Evolutionary conservation across 2,888 invertebrate genomes (phyloP).

Genomic region (Rhorus exstirpatorius): DNA sequence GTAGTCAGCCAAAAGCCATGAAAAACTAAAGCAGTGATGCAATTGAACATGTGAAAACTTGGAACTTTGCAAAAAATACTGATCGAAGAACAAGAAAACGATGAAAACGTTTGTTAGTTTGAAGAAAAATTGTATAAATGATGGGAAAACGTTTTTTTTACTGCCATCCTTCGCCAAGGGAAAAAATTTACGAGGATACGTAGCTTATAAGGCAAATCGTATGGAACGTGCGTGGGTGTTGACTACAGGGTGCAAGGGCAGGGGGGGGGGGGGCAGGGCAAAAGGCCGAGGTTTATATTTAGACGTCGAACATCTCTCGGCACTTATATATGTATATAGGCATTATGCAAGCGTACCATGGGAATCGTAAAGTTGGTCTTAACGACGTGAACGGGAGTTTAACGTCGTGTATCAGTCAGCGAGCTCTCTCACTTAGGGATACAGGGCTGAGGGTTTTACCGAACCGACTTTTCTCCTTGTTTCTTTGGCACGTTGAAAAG

Average conservation of each 20-base stretch:
- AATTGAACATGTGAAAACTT: too few species aligned
- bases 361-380: constrained; percentile 74
- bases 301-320: constrained; percentile 67
- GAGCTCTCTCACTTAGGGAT: constrained; percentile 60
- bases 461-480: constrained; percentile 51
- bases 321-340: constrained; percentile 5
- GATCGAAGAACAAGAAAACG: too few species aligned
- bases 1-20: too few species aligned
- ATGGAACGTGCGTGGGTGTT: constrained; percentile 49
- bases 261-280: background rate
- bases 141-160: background rate
- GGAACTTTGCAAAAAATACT: too few species aligned
- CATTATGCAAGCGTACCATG: constrained; percentile 61
- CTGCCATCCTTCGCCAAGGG: constrained; percentile 14
- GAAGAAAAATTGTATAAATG: background rate
- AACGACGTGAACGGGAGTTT: constrained; percentile 77
- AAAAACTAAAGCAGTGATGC: too few species aligned
- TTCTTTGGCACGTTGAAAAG: constrained; percentile 29
- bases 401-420: constrained; percentile 74
- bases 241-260: constrained; percentile 20
- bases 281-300: constrained; percentile 73
- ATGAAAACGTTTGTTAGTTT: too few species aligned
- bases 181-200: constrained; percentile 29
- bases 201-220: background rate
- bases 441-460: constrained; percentile 30